Base-by-base conservation (phyloP, 2,888 invertebrate species). In the Campoplex nolae region DNA sequence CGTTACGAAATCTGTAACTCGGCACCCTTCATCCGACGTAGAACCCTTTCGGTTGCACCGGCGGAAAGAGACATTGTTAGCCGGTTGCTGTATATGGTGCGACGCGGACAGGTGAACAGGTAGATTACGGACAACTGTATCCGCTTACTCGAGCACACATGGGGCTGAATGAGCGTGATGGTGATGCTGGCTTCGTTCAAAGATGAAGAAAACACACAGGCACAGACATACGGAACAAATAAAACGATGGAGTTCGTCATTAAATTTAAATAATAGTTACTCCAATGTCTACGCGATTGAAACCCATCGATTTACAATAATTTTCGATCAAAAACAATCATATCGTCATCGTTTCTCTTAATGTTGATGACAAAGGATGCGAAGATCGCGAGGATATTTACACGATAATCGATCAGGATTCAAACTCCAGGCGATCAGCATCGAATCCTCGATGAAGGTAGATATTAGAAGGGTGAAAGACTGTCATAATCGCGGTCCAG, bases 51-150 rank as follows among this genome's bases (percentile, higher is more conserved):
- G 42, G 67, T n/a, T 67, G 80, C 80, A 86, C 85, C 86, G 67
- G 78, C 84, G 83, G 85, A 79, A 87, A 82, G 80, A 86, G 86
- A 77, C 67, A 71, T 78, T 51, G 76, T 65, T 45, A 45, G 70
- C 38, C 54, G 48, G 76, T 75, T 56, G 62, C 38, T 62, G 56
- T 80, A 32, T 51, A 32, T 51, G 62, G 48, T n/a, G n/a, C n/a
- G 74, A 18, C 62, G 68, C 70, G 78, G 79, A 89, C 90, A 93
- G 93, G 92, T 92, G 92, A 90, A 90, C 90, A 92, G 91, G 91
- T 93, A 92, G 91, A 93, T 90, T 91, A 92, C 91, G 90, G 91
- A 91, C 91, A 92, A 92, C 91, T 92, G 90, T 92, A 92, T 92
- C 92, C 90, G 90, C 89, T 92, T 91, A 91, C 90, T 89, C 89